Evolutionary conservation across 2,113 vertebrate genomes (phyloP).

Genomic region (Phaethornis superciliosus): DNA sequence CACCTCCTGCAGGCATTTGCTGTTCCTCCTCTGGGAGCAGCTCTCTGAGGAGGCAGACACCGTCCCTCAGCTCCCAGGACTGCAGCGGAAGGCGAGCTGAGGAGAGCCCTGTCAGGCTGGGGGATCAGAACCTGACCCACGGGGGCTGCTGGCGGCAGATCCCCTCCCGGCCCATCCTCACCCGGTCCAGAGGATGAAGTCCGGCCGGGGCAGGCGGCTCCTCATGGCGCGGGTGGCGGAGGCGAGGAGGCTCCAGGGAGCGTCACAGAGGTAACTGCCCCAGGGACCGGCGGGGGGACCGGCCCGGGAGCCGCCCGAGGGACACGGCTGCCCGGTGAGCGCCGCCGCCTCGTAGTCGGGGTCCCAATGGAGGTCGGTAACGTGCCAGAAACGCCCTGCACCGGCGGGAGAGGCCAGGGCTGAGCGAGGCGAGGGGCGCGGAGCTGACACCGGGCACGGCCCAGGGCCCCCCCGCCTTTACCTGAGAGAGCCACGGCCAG

Average conservation of each 20-base stretch:
- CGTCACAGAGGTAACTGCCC: constrained; percentile 89
- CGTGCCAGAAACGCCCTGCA: constrained; percentile 89
- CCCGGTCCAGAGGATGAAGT: constrained; percentile 98
- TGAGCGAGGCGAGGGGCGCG: neutral
- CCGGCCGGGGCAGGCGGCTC: constrained; percentile 78
- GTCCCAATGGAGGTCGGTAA: constrained; percentile 91
- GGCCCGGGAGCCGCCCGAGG: constrained; percentile 78
- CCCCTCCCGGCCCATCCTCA: constrained; percentile 47
- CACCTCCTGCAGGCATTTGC: fast-evolving
- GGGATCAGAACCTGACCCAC: neutral
- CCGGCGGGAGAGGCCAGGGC: neutral
- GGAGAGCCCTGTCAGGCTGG: neutral
- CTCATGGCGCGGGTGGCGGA: constrained; percentile 86
- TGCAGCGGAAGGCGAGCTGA: neutral
- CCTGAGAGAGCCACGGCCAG: neutral
- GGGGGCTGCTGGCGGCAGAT: neutral
- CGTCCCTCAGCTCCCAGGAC: neutral
- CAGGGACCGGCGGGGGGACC: constrained; percentile 79
- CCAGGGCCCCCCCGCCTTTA: neutral
- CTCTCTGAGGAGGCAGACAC: neutral
- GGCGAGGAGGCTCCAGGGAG: constrained; percentile 86
- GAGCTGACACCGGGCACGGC: neutral
- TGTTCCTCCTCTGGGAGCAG: fast-evolving
- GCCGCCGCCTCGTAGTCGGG: constrained; percentile 76
- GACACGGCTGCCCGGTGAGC: constrained; percentile 77